phyloP scores from a whole-genome alignment of 2,113 vertebrate genomes.

The Murina feae region DNA sequence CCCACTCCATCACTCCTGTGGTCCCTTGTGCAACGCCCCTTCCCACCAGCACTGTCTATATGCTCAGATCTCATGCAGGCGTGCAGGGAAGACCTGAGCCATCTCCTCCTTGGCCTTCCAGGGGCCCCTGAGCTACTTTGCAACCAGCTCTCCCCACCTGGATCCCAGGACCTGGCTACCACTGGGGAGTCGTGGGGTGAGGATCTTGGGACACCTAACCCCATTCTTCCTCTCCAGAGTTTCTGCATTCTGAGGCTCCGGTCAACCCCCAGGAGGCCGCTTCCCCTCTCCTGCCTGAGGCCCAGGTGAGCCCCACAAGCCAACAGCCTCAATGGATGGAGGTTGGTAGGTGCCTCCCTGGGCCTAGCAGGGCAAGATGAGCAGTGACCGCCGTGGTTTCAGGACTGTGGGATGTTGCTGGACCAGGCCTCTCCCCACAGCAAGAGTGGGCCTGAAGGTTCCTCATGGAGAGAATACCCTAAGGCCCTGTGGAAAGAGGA shows the following conservation, averaged over 20 bases:
- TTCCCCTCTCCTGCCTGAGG: slow-evolving; percentile 25
- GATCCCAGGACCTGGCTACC: background rate
- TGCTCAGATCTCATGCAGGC: no score
- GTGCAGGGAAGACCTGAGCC: background rate
- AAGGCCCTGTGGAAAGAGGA: slow-evolving; percentile 46
- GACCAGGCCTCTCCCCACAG: background rate
- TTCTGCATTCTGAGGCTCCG: slow-evolving; percentile 27
- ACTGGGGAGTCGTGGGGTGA: background rate
- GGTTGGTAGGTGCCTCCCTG: background rate
- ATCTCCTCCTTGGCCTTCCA: background rate
- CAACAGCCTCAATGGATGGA: background rate
- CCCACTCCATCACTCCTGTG: background rate
- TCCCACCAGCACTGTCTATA: background rate
- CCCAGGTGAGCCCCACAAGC: slow-evolving; percentile 54
- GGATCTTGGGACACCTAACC: background rate
- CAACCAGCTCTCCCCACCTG: background rate
- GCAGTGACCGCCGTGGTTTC: slow-evolving; percentile 43
- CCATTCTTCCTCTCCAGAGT: slow-evolving; percentile 24
- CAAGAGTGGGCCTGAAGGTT: background rate
- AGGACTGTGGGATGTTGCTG: background rate
- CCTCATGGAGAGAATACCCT: background rate
- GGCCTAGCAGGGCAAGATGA: background rate
- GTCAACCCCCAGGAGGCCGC: background rate
- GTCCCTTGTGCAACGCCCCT: background rate
- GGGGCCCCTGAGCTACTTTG: background rate